These are phyloP conservation scores for Brachionus koreanus DNA, from an alignment of 1,140 invertebrate genomes.

Conservation along the genomic window DNA sequence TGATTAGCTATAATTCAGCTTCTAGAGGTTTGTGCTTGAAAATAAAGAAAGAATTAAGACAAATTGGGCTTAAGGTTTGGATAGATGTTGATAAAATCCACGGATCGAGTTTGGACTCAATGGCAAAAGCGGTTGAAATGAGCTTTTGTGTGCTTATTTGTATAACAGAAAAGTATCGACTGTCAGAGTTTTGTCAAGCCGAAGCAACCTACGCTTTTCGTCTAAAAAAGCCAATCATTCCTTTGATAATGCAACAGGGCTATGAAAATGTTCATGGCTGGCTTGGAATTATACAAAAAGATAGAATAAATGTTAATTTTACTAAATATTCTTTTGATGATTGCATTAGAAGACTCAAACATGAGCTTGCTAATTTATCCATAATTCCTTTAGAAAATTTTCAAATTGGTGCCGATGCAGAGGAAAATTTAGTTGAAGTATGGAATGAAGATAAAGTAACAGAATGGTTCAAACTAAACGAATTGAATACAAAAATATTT, in stretches of 20 bases:
- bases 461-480: background rate
- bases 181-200: background rate
- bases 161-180: slow-evolving; percentile 28
- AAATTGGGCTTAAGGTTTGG: slow-evolving; percentile 43
- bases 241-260: slow-evolving; percentile 50
- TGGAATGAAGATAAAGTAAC: background rate
- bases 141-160: slow-evolving; percentile 52
- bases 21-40: background rate
- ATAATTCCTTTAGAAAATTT: background rate
- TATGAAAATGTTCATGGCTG: slow-evolving; percentile 52
- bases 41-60: slow-evolving; percentile 7
- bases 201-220: slow-evolving; percentile 55
- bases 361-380: background rate
- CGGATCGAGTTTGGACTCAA: slow-evolving; percentile 53
- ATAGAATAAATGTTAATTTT: slow-evolving; percentile 51
- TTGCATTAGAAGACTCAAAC: background rate
- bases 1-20: slow-evolving; percentile 35
- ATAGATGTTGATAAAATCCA: slow-evolving; percentile 48
- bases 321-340: slow-evolving; percentile 13
- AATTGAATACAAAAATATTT: background rate
- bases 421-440: background rate
- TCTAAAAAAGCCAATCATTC: slow-evolving; percentile 50
- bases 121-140: slow-evolving; percentile 57
- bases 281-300: slow-evolving; percentile 52
- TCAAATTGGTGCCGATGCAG: background rate